Evolutionary conservation across 2,797 vertebrate species (phyloP), one percentile per base, ranked within the genome.

Genomic region (Gallinago solitaria): DNA sequence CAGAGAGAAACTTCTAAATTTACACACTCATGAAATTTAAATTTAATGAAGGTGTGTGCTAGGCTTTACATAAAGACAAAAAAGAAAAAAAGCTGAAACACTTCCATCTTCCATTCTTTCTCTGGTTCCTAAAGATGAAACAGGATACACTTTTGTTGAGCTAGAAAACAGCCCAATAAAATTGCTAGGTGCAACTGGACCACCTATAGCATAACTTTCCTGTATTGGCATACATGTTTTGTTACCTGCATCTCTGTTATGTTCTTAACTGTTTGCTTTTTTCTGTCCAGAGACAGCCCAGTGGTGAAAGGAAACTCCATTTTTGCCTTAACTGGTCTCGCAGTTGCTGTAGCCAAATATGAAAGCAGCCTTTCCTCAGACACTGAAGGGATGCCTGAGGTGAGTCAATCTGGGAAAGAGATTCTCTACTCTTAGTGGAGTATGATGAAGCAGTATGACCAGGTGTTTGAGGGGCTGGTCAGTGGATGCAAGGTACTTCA

Each of bases 291-390:
- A 97, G 99, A 99, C 85, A 99, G 98, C 91, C 99, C 99, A 5
- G 99, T 99, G 64, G 98, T 99, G 45, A 99, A 99, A 97, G 99
- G 99, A 30, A 99, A 99, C 84, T 99, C 98, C 28, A 98, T 99
- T 68, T 95, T 99, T 91, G 99, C 99, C 77, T 97, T 99, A 91
- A 99, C 99, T 67, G 98, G 98, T 59, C 98, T 99, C 80, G 99
- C 99, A 47, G 98, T 98, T 6, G 98, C 97, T 11, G 97, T 99
- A 27, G 98, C 98, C 65, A 99, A 98, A 93, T 99, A 99, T 0
- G 99, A 99, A 98, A 99, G 96, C 94, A 99, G 98, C 96, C 98
- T 99, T 65, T 98, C 98, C 8, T 96, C 98, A 6, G 98, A 99
- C 7, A 81, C 94, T 8, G 98, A 98, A 10, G 98, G 94, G 32